Base-by-base conservation (phyloP, 2,797 vertebrate genomes). In the Tangara arthus region DNA sequence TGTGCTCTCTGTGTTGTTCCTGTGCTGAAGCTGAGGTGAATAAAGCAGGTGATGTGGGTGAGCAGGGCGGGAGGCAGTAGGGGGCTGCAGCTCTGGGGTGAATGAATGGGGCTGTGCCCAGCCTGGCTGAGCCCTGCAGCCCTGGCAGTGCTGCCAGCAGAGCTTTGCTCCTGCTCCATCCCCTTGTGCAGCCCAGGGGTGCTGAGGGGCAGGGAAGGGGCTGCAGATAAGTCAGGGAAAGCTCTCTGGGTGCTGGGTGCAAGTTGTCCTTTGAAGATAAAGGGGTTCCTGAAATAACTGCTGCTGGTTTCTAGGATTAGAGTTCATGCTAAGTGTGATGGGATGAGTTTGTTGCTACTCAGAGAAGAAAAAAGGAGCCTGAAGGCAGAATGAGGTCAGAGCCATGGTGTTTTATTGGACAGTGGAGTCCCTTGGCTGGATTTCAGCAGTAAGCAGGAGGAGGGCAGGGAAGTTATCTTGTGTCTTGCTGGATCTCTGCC, bases 391-490 rank as follows among this genome's bases (percentile, higher is more conserved):
- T 34, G 63, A 35, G 77, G 47, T 86, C 65, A 41, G 34, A 88
- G 70, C 22, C 0, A 0, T 57, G 66, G 20, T 61, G 66, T 76
- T 80, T 19, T 24, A 23, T n/a, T 92, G 56, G 35, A 15, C 3
- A 3, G 4, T 26, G n/a, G 41, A 70, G 32, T 68, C 28, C 32
- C 46, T 81, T 83, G 85, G 80, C 82, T 90, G 4, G 27, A 79
- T 84, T 89, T 61, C 83, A 79, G 49, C 63, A 66, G 39, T 18
- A 69, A 68, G 82, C 59, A 28, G 80, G 52, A 88, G 24, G 63
- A 90, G 87, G 78, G 66, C 71, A 92, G 68, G 32, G 75, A 46
- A 87, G 77, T 94, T 93, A 87, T 66, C 93, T 64, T 23, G 28
- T 57, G 83, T 66, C 83, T 66, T 73, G 53, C 76, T 94, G 94